Evolutionary conservation across 2,113 vertebrate genomes (phyloP).

Genomic region (Ceyx margarethae): DNA sequence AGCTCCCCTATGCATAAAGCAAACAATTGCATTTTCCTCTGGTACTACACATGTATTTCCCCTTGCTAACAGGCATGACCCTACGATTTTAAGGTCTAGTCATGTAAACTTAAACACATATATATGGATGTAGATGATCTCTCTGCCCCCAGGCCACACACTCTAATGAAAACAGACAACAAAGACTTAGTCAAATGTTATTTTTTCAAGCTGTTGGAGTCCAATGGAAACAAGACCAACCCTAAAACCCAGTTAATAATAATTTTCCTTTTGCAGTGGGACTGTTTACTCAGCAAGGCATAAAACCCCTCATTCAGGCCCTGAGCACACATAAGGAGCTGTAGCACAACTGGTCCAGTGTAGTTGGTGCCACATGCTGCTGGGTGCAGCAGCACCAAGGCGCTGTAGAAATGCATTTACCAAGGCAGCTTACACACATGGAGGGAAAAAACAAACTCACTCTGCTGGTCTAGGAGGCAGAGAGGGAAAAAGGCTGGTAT

Average conservation of each 20-base stretch:
- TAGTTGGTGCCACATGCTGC: fast-evolving
- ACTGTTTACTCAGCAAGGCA: neutral
- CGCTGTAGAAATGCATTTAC: neutral
- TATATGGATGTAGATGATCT: fast-evolving
- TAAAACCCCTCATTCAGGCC: neutral
- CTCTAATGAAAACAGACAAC: neutral
- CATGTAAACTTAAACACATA: neutral
- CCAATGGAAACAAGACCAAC: slow-evolving; percentile 5
- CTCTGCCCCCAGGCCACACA: neutral
- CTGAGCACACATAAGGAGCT: fast-evolving
- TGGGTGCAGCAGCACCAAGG: fast-evolving
- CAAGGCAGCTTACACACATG: neutral
- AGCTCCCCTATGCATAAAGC: neutral
- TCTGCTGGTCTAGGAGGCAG: neutral
- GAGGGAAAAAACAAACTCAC: neutral
- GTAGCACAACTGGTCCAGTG: neutral
- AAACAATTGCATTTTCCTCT: neutral
- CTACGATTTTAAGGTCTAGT: neutral
- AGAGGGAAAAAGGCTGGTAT: neutral
- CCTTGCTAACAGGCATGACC: neutral
- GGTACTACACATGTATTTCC: neutral
- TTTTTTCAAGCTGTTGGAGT: neutral
- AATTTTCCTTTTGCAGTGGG: neutral
- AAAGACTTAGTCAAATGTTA: neutral
- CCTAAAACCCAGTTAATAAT: neutral